phyloP scores from a whole-genome alignment of 2,888 invertebrate genomes.

The Leptinotarsa juncta region DNA sequence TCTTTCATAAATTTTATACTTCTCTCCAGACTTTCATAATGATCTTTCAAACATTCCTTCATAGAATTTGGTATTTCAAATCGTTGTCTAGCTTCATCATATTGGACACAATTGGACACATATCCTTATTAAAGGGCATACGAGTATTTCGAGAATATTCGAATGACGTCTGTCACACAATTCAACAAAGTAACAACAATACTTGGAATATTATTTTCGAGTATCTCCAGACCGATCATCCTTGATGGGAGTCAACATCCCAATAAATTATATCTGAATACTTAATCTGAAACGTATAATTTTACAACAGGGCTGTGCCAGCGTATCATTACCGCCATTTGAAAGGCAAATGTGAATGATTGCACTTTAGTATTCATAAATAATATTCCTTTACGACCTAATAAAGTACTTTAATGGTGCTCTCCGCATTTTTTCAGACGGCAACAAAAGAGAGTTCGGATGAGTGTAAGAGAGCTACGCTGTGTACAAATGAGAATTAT shows the following conservation, averaged over 20 bases:
- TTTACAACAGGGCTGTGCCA: constrained; percentile 5
- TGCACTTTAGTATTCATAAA: constrained; percentile 14
- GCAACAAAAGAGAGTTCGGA: neutral
- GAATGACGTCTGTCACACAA: too few species aligned
- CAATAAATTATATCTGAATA: constrained; percentile 10
- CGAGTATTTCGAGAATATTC: too few species aligned
- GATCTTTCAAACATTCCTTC: too few species aligned
- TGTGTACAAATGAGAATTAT: too few species aligned
- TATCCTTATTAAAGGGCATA: too few species aligned
- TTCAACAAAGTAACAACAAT: too few species aligned
- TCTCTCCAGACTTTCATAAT: too few species aligned
- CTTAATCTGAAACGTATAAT: constrained; percentile 8
- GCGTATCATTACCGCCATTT: constrained; percentile 10
- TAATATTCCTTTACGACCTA: constrained; percentile 6
- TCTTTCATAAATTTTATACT: too few species aligned
- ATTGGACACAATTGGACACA: too few species aligned
- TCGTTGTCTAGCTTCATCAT: too few species aligned
- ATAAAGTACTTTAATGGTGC: constrained; percentile 11
- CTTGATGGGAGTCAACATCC: constrained; percentile 14
- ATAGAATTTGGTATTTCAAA: too few species aligned
- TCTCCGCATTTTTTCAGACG: neutral
- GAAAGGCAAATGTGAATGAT: constrained; percentile 12
- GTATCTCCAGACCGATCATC: neutral
- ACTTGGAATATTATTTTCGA: too few species aligned
- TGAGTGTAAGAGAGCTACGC: neutral